Conservation (phyloP, 1,140 invertebrate genomes). For the Tachypleus tridentatus region DNA sequence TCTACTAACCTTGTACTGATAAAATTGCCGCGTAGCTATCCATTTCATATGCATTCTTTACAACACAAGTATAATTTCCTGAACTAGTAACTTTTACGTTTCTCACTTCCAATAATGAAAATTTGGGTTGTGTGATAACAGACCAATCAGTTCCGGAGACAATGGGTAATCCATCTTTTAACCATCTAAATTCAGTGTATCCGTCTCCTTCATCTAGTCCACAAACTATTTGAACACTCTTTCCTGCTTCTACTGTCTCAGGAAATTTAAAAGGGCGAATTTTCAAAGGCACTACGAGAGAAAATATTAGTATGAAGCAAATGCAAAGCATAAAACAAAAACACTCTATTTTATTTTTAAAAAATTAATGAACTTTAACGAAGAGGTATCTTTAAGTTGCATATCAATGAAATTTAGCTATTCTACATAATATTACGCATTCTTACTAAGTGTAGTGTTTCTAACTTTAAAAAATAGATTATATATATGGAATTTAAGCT, state of each 20-base stretch:
- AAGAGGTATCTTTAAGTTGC: too few species aligned
- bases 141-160: conserved; percentile 1
- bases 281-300: too few species aligned
- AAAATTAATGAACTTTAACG: too few species aligned
- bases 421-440: too few species aligned
- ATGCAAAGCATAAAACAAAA: too few species aligned
- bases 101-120: conserved; percentile 31
- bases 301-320: too few species aligned
- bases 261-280: conserved; percentile 18
- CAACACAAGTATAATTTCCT: conserved; percentile 52
- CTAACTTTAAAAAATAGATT: too few species aligned
- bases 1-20: conserved; percentile 18
- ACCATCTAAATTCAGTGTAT: conserved; percentile 10
- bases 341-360: too few species aligned
- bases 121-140: conserved; percentile 7
- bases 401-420: too few species aligned
- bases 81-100: conserved; percentile 28
- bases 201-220: conserved; percentile 3
- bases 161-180: conserved; percentile 10
- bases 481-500: too few species aligned
- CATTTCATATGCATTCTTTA: conserved; percentile 35
- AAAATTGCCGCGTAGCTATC: conserved; percentile 18
- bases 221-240: conserved; percentile 10
- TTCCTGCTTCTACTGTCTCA: conserved; percentile 11
- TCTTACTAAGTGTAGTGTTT: too few species aligned